phyloP scores from a whole-genome alignment of 2,113 vertebrate genomes.

The Clinocottus analis region DNA sequence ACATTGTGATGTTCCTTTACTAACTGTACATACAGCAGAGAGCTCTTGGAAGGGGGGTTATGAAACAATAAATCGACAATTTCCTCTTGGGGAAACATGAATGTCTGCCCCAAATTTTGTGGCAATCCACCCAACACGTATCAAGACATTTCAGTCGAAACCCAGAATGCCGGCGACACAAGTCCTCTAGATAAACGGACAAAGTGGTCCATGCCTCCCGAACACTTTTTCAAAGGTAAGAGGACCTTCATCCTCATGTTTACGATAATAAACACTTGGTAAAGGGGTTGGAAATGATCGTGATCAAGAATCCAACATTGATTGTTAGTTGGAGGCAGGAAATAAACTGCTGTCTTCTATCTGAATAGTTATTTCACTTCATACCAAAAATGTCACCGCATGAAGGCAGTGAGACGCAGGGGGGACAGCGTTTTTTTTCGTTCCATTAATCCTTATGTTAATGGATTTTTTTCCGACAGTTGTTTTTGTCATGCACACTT shows the following conservation, averaged over 20 bases:
- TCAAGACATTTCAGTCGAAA: not conserved
- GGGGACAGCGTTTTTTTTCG: too few species aligned
- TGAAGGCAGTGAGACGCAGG: too few species aligned
- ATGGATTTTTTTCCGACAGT: not conserved
- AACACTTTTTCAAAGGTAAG: not conserved
- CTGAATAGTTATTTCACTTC: not conserved
- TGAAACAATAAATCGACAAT: constrained; percentile 11
- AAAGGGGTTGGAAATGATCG: too few species aligned
- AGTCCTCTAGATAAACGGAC: not conserved
- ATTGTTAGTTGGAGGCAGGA: not conserved
- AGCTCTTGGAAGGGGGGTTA: constrained; percentile 9
- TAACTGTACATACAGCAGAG: constrained; percentile 24
- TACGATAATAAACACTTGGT: too few species aligned
- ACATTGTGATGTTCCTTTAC: constrained; percentile 30
- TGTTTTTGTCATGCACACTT: too few species aligned
- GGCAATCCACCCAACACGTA: not conserved
- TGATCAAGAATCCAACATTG: not conserved
- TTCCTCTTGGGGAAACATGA: not conserved
- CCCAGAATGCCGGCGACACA: not conserved
- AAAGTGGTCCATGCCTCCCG: not conserved
- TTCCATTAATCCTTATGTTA: not conserved
- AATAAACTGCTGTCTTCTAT: not conserved
- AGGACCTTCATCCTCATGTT: too few species aligned
- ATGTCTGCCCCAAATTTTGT: too few species aligned
- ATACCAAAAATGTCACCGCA: not conserved